Percentiles rank a stretch among this genome's conserved stretches.
Conservation (phyloP, 2,888 invertebrate genomes). For the Dinocampus coccinellae region DNA sequence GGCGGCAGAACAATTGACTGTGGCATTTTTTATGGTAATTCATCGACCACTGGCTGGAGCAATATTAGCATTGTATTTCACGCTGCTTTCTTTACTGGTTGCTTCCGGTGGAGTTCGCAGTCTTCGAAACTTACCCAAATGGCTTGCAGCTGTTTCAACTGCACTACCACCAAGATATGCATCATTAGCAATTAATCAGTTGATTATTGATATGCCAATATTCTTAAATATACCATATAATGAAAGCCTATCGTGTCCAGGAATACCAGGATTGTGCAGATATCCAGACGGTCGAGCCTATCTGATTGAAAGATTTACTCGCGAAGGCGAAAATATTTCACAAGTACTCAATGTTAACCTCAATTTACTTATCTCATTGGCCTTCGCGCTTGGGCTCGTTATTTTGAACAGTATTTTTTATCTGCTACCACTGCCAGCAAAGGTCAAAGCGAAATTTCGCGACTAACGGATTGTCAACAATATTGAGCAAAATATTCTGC, state of each 20-base stretch:
- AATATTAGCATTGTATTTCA: constrained; percentile 83
- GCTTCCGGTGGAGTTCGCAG: constrained; percentile 64
- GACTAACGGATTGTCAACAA: constrained; percentile 70
- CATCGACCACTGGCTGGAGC: constrained; percentile 84
- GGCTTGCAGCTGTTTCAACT: constrained; percentile 61
- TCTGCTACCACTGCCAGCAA: constrained; percentile 85
- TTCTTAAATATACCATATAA: constrained; percentile 69
- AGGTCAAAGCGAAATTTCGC: constrained; percentile 89
- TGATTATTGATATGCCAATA: constrained; percentile 58
- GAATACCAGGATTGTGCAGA: constrained; percentile 72
- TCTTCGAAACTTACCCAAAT: constrained; percentile 59
- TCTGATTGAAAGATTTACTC: constrained; percentile 78
- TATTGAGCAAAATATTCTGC: background rate
- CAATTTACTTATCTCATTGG: constrained; percentile 86
- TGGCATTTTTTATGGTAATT: constrained; percentile 85
- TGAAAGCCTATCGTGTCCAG: constrained; percentile 70
- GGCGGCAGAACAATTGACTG: constrained; percentile 87
- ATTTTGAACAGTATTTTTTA: constrained; percentile 88
- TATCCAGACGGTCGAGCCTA: constrained; percentile 81
- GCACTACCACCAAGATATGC: constrained; percentile 65
- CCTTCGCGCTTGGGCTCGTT: constrained; percentile 85
- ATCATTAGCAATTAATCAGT: constrained; percentile 63
- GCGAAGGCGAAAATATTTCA: constrained; percentile 71
- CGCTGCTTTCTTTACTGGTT: constrained; percentile 74
- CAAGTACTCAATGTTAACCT: constrained; percentile 79